Conservation (phyloP, 2,797 vertebrate genomes). For the Sandelia bainsii region DNA sequence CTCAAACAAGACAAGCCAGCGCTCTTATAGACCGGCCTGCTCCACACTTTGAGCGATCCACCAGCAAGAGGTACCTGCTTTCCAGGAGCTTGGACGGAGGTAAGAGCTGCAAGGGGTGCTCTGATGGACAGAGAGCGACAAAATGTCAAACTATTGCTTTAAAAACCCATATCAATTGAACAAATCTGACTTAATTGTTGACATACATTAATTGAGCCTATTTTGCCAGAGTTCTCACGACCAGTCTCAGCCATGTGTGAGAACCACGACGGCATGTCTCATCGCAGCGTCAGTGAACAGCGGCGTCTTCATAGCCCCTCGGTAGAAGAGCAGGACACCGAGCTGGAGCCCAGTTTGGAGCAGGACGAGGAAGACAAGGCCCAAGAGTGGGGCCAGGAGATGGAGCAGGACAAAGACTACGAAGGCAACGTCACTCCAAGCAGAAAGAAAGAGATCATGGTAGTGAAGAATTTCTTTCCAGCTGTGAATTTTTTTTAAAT, state of each 20-base stretch:
- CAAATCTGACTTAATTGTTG: background rate
- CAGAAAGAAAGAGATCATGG: slow-evolving; percentile 96
- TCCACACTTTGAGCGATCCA: slow-evolving; percentile 95
- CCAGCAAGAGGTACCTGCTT: slow-evolving; percentile 97
- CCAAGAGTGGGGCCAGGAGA: slow-evolving; percentile 70
- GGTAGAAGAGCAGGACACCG: slow-evolving; percentile 83
- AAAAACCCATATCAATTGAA: background rate
- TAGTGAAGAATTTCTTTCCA: slow-evolving; percentile 66
- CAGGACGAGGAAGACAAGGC: slow-evolving; percentile 80
- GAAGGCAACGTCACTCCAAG: slow-evolving; percentile 91
- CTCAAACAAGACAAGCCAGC: slow-evolving; percentile 96
- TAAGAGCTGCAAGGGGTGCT: slow-evolving; percentile 69
- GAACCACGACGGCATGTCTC: slow-evolving; percentile 87
- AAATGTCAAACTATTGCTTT: background rate
- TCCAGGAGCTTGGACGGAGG: slow-evolving; percentile 98
- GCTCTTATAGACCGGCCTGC: slow-evolving; percentile 95
- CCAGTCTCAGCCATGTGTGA: slow-evolving; percentile 92
- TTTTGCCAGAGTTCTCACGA: slow-evolving; percentile 89
- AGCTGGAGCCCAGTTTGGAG: slow-evolving; percentile 84
- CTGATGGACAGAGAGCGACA: background rate
- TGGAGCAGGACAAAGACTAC: slow-evolving; percentile 62
- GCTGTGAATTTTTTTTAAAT: background rate
- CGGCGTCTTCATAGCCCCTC: slow-evolving; percentile 76
- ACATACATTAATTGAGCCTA: background rate
- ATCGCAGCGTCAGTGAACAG: slow-evolving; percentile 78